phyloP scores from a whole-genome alignment of 2,797 vertebrate species.

The Acipenser transmontanus region DNA sequence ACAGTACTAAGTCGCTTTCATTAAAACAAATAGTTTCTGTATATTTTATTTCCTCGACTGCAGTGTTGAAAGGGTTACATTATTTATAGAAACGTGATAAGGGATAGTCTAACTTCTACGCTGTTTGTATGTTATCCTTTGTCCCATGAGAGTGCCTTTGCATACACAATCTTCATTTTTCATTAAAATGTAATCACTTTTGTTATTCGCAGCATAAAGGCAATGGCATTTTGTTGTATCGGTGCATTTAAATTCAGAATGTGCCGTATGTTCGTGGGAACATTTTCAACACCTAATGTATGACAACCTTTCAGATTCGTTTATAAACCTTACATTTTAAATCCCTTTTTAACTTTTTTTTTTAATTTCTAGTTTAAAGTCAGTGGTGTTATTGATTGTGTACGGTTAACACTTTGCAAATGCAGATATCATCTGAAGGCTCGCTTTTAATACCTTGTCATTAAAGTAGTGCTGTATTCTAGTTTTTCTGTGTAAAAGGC shows the following conservation, averaged over 20 bases:
- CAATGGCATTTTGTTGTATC: neutral
- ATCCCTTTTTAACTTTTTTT: constrained; percentile 8
- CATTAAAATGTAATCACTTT: neutral
- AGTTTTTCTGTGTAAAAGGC: too few relatives aligned
- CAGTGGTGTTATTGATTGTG: neutral
- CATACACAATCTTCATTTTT: constrained; percentile 3
- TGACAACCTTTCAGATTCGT: neutral
- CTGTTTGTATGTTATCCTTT: neutral
- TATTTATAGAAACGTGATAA: neutral
- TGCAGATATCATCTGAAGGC: too few relatives aligned
- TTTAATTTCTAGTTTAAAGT: constrained; percentile 5
- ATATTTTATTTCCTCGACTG: too few relatives aligned
- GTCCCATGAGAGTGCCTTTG: constrained; percentile 18
- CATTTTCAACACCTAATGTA: neutral
- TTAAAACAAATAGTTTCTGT: too few relatives aligned
- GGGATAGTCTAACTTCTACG: neutral
- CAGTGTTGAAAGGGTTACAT: too few relatives aligned
- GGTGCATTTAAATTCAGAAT: neutral
- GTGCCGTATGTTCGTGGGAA: neutral
- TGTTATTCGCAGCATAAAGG: neutral
- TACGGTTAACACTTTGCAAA: neutral
- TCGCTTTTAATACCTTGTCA: too few relatives aligned
- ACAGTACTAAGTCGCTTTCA: too few relatives aligned
- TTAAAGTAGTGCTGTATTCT: too few relatives aligned
- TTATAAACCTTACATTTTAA: neutral